A percentile compares a stretch with the other conserved stretches of the same genome.
These are phyloP conservation scores for Centruroides sculpturatus DNA, from an alignment of 1,140 invertebrate genomes.

Conservation along the genomic window DNA sequence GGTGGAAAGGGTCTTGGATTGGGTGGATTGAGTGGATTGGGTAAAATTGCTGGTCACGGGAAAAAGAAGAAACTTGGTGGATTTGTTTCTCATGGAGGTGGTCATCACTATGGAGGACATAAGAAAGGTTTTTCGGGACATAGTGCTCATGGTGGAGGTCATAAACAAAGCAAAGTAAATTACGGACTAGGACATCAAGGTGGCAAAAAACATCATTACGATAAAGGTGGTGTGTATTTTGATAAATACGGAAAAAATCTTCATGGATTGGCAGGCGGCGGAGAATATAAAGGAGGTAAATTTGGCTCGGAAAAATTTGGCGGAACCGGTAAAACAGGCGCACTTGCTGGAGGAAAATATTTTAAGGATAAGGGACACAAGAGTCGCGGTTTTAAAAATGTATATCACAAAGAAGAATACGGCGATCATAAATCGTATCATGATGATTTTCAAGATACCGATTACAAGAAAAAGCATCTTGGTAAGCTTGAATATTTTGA, in stretches of 20 bases:
- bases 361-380: constrained; percentile 17
- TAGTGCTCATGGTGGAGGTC: constrained; percentile 8
- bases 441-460: constrained; percentile 19
- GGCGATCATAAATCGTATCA: constrained; percentile 20
- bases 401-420: constrained; percentile 21
- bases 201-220: constrained; percentile 6
- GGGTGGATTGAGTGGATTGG: no score
- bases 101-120: constrained; percentile 7
- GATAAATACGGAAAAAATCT: constrained; percentile 14
- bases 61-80: not conserved
- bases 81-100: constrained; percentile 1
- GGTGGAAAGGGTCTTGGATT: no score
- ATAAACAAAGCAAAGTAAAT: constrained; percentile 8
- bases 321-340: constrained; percentile 10
- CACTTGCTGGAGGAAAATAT: constrained; percentile 7
- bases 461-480: constrained; percentile 18
- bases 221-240: constrained; percentile 4
- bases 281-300: constrained; percentile 5
- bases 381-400: constrained; percentile 18
- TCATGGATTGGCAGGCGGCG: constrained; percentile 5
- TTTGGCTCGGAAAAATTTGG: constrained; percentile 6
- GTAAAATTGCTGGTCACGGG: not conserved
- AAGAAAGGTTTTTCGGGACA: constrained; percentile 4
- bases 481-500: constrained; percentile 16
- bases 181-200: not conserved